phyloP scores from a whole-genome alignment of 2,888 invertebrate species.

The Ophion ventricosus region DNA sequence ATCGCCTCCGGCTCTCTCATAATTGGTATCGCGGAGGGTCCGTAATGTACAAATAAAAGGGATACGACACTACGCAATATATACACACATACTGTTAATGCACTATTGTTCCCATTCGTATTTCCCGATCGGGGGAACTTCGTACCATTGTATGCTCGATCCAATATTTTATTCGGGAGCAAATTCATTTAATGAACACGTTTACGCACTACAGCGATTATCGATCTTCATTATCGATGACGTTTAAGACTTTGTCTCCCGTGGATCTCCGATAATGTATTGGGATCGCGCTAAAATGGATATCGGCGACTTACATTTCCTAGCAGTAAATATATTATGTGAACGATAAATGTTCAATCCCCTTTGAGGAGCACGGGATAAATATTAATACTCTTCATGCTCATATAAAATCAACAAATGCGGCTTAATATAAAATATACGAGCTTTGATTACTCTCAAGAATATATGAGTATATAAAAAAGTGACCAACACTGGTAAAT shows the following conservation, averaged over 20 bases:
- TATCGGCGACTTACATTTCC: conserved; percentile 8
- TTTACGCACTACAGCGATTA: conserved; percentile 23
- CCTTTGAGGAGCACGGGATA: too few species aligned
- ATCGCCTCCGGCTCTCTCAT: conserved; percentile 58
- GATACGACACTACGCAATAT: conserved; percentile 41
- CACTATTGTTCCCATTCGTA: conserved; percentile 35
- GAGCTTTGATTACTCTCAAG: too few species aligned
- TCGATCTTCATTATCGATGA: conserved; percentile 45
- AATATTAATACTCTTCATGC: too few species aligned
- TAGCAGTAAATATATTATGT: neutral
- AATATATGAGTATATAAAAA: too few species aligned
- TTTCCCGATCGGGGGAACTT: conserved; percentile 45
- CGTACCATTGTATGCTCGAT: conserved; percentile 13
- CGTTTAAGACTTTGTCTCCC: neutral
- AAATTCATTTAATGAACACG: conserved; percentile 57
- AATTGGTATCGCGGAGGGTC: conserved; percentile 57
- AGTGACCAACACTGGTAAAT: too few species aligned
- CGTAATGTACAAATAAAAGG: conserved; percentile 55
- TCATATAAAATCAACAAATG: too few species aligned
- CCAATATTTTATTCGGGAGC: conserved; percentile 39
- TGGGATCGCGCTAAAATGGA: neutral
- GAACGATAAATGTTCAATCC: too few species aligned
- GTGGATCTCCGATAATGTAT: conserved; percentile 8
- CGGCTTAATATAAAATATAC: too few species aligned
- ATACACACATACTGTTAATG: conserved; percentile 18